phyloP scores from a whole-genome alignment of 2,113 vertebrate species.

The Hiodon tergisus region DNA sequence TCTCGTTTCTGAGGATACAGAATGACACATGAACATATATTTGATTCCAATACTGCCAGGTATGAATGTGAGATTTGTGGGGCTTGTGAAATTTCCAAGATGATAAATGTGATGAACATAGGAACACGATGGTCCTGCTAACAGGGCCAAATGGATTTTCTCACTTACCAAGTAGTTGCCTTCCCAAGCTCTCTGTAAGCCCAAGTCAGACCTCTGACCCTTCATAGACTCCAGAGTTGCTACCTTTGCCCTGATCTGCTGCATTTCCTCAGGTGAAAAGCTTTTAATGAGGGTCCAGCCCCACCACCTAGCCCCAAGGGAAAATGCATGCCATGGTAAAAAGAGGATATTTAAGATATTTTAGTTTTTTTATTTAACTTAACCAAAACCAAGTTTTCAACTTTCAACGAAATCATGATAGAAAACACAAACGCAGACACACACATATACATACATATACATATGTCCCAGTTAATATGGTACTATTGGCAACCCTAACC shows the following conservation, averaged over 20 bases:
- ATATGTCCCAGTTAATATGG: no score
- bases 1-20: conserved; percentile 70
- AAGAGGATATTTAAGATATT: background rate
- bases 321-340: conserved; percentile 18
- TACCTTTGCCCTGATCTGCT: conserved; percentile 88
- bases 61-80: no score
- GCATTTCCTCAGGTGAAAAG: conserved; percentile 74
- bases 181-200: conserved; percentile 85
- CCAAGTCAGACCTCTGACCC: conserved; percentile 82
- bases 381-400: no score
- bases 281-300: conserved; percentile 81
- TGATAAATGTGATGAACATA: background rate
- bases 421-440: no score
- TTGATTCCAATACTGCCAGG: no score
- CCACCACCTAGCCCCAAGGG: conserved; percentile 74
- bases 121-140: background rate
- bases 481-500: no score
- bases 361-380: no score
- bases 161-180: conserved; percentile 86
- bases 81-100: no score
- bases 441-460: no score
- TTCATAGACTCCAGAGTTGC: conserved; percentile 84
- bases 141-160: no score
- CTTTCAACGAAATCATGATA: no score
- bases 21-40: background rate